Evolutionary conservation across 2,888 invertebrate genomes (phyloP).

Genomic region (Mylabris sibirica): DNA sequence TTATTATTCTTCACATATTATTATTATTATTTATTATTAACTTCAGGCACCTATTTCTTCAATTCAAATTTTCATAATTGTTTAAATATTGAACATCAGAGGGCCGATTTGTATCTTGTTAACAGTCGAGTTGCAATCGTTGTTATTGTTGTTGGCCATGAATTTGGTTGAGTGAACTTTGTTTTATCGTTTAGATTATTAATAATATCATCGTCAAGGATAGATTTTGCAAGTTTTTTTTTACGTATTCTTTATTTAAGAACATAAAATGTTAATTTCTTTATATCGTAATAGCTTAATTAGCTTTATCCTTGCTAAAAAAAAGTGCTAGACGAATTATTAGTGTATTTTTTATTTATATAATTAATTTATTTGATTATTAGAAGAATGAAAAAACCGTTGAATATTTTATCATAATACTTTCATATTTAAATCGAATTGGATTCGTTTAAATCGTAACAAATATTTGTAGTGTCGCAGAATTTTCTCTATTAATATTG

Average conservation of each 20-base stretch:
- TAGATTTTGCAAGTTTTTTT: conserved; percentile 7
- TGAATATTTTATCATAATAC: background rate
- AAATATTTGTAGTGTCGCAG: background rate
- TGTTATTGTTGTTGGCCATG: conserved; percentile 48
- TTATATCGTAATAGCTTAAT: background rate
- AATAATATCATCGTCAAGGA: conserved; percentile 14
- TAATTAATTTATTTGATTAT: too few species aligned
- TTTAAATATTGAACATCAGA: conserved; percentile 23
- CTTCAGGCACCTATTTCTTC: background rate
- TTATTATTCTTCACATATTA: background rate
- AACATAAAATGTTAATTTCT: background rate
- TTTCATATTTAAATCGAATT: background rate
- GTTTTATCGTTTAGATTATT: conserved; percentile 34
- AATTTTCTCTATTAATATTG: background rate
- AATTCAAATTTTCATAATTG: background rate
- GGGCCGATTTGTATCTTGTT: background rate
- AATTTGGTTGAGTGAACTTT: conserved; percentile 52
- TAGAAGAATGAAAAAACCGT: too few species aligned
- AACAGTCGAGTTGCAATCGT: conserved; percentile 13
- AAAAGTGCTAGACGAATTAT: background rate
- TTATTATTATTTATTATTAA: background rate
- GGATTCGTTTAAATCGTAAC: background rate
- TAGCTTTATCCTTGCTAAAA: background rate
- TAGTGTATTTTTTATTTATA: too few species aligned
- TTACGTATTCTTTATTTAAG: background rate